phyloP scores from a whole-genome alignment of 2,113 vertebrate species.

The Vidua chalybeata region DNA sequence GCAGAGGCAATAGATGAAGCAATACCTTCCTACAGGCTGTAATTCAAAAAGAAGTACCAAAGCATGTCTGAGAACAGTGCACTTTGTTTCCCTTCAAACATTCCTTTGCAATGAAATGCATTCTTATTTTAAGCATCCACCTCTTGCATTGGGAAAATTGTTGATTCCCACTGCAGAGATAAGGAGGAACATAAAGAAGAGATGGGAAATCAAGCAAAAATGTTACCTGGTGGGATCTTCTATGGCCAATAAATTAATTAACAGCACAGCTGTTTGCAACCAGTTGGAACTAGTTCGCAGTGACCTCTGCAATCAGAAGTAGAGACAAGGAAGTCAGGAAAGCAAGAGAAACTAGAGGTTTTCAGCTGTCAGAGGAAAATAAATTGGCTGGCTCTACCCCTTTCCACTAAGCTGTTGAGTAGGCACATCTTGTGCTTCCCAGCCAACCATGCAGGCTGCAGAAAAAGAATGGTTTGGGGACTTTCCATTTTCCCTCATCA shows the following conservation, averaged over 20 bases:
- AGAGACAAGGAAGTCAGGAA: background rate
- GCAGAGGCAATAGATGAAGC: background rate
- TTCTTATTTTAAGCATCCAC: background rate
- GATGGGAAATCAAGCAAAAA: background rate
- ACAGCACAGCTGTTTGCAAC: background rate
- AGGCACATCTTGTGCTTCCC: background rate
- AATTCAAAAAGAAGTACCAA: background rate
- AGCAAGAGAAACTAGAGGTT: background rate
- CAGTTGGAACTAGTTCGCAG: background rate
- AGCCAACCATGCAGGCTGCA: background rate
- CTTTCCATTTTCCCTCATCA: background rate
- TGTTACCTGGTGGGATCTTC: background rate
- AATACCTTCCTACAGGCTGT: background rate
- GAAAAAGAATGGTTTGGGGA: background rate
- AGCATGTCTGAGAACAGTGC: background rate
- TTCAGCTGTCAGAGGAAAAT: slow-evolving; percentile 1
- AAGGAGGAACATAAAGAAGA: background rate
- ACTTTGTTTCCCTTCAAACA: background rate
- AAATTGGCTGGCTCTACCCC: background rate
- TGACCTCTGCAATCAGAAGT: background rate
- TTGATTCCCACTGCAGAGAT: background rate
- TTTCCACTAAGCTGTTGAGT: background rate
- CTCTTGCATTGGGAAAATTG: background rate
- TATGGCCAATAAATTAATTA: background rate
- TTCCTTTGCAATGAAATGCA: background rate